Evolutionary conservation across 2,888 invertebrate genomes (phyloP).

Genomic region (Siphlonurus alternatus): DNA sequence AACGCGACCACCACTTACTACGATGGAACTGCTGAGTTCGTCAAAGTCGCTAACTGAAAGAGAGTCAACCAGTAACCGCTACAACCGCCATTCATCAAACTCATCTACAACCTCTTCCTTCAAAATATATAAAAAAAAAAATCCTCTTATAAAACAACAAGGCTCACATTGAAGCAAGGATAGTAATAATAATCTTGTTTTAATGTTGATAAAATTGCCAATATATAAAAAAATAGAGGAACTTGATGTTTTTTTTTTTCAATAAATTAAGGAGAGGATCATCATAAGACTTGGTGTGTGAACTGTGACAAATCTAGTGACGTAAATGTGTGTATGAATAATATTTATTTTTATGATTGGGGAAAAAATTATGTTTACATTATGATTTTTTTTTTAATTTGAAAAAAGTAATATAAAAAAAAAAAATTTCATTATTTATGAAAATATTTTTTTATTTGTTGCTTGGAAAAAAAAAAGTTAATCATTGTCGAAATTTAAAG

Average conservation of each 20-base stretch:
- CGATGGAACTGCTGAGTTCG: slow-evolving; percentile 55
- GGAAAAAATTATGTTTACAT: background rate
- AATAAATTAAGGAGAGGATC: background rate
- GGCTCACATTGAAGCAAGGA: background rate
- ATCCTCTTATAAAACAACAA: too few relatives aligned
- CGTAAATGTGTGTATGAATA: background rate
- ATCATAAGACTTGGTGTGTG: background rate
- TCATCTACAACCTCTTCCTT: too few relatives aligned
- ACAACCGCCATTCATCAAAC: background rate
- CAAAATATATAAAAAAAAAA: too few relatives aligned
- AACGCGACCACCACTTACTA: slow-evolving; percentile 51
- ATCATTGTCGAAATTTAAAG: too few relatives aligned
- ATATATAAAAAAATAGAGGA: background rate
- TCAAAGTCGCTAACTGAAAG: slow-evolving; percentile 51
- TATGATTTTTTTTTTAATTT: background rate
- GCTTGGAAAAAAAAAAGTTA: background rate
- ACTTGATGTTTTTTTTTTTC: too few relatives aligned
- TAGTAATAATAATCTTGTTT: background rate
- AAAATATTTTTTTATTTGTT: background rate
- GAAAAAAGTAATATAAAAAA: background rate
- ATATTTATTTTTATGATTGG: background rate
- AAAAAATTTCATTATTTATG: background rate
- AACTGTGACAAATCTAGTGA: background rate
- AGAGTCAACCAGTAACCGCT: background rate
- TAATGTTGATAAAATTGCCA: background rate